Conservation (phyloP, 2,888 invertebrate species). For the Eutolmus rufibarbis region DNA sequence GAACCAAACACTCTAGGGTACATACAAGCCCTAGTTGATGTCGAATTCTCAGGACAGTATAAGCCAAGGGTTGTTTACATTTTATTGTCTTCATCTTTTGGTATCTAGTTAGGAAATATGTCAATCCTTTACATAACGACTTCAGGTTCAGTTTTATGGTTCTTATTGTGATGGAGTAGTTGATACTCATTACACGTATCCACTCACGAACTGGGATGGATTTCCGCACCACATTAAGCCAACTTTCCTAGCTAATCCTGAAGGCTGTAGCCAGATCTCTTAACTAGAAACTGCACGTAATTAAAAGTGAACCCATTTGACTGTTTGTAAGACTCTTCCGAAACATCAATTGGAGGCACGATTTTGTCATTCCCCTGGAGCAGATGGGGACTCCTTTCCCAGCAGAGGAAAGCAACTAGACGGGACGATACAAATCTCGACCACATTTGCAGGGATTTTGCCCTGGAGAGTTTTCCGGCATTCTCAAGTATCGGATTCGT, state of each 20-base stretch:
- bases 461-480: conserved; percentile 27
- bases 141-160: not conserved
- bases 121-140: conserved; percentile 19
- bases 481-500: conserved; percentile 45
- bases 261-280: conserved; percentile 41
- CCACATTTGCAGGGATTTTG: conserved; percentile 48
- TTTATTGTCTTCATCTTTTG: conserved; percentile 31
- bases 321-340: conserved; percentile 32
- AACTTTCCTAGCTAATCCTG: conserved; percentile 44
- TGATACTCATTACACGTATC: conserved; percentile 30
- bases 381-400: not conserved
- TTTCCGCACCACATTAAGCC: conserved; percentile 48
- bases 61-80: conserved; percentile 19
- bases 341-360: not conserved
- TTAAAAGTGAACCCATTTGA: conserved; percentile 46
- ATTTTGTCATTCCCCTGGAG: not conserved
- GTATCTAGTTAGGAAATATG: conserved; percentile 33
- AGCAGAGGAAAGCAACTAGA: not conserved
- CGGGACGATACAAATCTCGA: conserved; percentile 43
- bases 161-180: not conserved
- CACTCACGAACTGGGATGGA: conserved; percentile 23
- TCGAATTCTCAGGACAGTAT: conserved; percentile 28
- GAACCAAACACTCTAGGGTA: not conserved
- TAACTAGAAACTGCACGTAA: conserved; percentile 47
- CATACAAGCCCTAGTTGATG: conserved; percentile 30